Percentiles rank a stretch among this genome's conserved stretches.
These are phyloP conservation scores for Uromys caudimaculatus DNA, from an alignment of 2,797 vertebrate species.

Conservation along the genomic window DNA sequence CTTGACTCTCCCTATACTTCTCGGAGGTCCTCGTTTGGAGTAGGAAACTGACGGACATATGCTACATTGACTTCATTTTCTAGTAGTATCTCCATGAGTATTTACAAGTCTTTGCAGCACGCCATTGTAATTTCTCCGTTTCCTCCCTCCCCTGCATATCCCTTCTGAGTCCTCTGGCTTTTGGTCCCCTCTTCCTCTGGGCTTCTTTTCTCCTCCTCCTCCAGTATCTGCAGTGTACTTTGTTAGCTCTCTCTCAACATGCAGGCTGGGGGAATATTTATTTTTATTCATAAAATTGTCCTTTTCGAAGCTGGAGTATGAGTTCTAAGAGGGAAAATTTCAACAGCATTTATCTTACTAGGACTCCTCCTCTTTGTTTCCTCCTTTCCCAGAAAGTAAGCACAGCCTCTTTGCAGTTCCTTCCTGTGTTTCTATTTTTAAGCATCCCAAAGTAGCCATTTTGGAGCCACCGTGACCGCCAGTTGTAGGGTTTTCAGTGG, in stretches of 20 bases:
- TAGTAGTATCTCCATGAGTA: neutral
- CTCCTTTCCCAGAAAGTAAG: conserved; percentile 45
- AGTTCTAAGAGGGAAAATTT: neutral
- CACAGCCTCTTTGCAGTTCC: neutral
- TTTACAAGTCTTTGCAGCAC: neutral
- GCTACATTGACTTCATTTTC: neutral
- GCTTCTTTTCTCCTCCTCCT: neutral
- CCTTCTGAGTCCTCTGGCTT: neutral
- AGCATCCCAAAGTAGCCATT: neutral
- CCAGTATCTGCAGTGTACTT: neutral
- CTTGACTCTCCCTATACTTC: neutral
- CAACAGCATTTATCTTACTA: neutral
- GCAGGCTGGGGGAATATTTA: neutral
- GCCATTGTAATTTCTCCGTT: neutral
- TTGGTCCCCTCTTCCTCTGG: neutral
- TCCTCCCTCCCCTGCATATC: neutral
- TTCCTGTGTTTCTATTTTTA: conserved; percentile 71
- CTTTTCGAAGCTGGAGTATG: conserved; percentile 18
- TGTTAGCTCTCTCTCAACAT: neutral
- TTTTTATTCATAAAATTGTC: conserved; percentile 40
- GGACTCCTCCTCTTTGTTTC: neutral
- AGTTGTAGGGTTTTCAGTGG: neutral
- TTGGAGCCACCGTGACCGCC: neutral
- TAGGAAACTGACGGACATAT: neutral
- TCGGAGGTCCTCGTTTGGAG: neutral